These are phyloP conservation scores for Leptinotarsa undecemlineata DNA, from an alignment of 1,140 invertebrate species.

Conservation along the genomic window DNA sequence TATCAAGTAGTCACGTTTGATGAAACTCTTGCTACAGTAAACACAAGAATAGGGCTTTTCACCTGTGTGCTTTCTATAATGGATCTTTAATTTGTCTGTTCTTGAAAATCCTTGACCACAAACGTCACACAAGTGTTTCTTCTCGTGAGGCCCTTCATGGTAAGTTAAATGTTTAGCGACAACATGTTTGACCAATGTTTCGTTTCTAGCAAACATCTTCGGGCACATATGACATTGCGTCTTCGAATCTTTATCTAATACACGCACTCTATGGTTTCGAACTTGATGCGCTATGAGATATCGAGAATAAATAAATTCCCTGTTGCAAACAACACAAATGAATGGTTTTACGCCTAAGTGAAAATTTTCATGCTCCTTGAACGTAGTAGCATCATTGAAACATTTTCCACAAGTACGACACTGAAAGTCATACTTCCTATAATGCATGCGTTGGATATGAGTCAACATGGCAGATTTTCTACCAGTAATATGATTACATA, in stretches of 20 bases:
- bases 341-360: constrained; percentile 70
- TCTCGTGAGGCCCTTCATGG: constrained; percentile 48
- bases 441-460: constrained; percentile 45
- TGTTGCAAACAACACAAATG: constrained; percentile 66
- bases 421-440: constrained; percentile 54
- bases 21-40: constrained; percentile 59
- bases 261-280: constrained; percentile 55
- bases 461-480: constrained; percentile 41
- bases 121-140: constrained; percentile 58
- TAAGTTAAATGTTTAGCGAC: constrained; percentile 58
- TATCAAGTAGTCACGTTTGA: constrained; percentile 60
- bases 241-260: constrained; percentile 40
- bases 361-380: constrained; percentile 64
- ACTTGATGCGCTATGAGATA: constrained; percentile 51
- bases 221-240: constrained; percentile 53
- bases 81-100: constrained; percentile 63
- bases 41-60: constrained; percentile 59
- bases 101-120: constrained; percentile 64
- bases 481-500: constrained; percentile 40
- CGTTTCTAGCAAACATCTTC: constrained; percentile 56
- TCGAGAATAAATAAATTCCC: constrained; percentile 64
- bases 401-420: constrained; percentile 60
- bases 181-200: constrained; percentile 58
- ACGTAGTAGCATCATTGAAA: constrained; percentile 50
- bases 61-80: constrained; percentile 64